Evolutionary conservation across 2,797 vertebrate species (phyloP).

Genomic region (Lates japonicus): DNA sequence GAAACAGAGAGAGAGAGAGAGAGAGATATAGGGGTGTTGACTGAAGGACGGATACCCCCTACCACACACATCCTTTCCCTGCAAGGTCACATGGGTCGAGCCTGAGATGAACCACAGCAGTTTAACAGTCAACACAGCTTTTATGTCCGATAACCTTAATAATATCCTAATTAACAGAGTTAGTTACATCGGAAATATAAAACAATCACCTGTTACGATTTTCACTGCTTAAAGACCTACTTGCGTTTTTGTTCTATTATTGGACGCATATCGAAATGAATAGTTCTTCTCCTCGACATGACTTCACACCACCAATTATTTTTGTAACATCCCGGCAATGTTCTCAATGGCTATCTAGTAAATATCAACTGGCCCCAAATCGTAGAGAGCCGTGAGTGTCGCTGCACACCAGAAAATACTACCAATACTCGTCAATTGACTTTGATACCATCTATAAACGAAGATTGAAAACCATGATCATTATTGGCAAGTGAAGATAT

Average conservation of each 20-base stretch:
- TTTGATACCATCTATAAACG: too few species aligned
- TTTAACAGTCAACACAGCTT: neutral
- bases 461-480: too few species aligned
- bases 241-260: neutral
- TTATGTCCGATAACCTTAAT: slow-evolving; percentile 16
- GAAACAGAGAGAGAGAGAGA: slow-evolving; percentile 2
- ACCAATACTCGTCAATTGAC: too few species aligned
- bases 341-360: too few species aligned
- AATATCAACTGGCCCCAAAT: too few species aligned
- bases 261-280: neutral
- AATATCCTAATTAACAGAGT: neutral
- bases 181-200: neutral
- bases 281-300: neutral
- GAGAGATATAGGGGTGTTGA: slow-evolving; percentile 10
- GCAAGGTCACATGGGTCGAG: slow-evolving; percentile 23
- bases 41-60: too few species aligned
- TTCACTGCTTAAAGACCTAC: too few species aligned
- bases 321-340: neutral
- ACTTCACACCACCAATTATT: fast-evolving
- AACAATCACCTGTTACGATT: too few species aligned
- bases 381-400: too few species aligned
- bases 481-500: too few species aligned
- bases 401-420: too few species aligned
- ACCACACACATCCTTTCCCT: slow-evolving; percentile 28
- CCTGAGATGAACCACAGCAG: neutral